Conservation (phyloP, 2,888 invertebrate genomes). For the Agrochola macilenta region DNA sequence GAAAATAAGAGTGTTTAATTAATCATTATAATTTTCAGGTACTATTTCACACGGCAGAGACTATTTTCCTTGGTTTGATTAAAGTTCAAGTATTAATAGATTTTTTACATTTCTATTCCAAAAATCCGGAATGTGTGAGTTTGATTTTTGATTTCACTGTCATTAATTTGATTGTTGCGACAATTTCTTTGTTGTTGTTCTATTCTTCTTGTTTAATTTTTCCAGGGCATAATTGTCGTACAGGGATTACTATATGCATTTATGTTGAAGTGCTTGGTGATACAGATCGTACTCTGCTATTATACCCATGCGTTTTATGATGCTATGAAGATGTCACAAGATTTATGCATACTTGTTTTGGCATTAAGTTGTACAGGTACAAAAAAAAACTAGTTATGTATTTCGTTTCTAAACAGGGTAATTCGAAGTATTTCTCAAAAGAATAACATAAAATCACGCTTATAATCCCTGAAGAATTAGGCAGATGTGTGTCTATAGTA, state of each 20-base stretch:
- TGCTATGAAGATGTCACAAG: constrained; percentile 20
- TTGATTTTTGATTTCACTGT: neutral
- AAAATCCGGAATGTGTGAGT: constrained; percentile 38
- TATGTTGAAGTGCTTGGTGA: constrained; percentile 14
- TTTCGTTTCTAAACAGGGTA: neutral
- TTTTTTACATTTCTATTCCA: constrained; percentile 27
- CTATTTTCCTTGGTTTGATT: constrained; percentile 18
- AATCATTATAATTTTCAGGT: constrained; percentile 13
- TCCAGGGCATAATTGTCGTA: constrained; percentile 6
- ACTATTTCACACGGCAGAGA: constrained; percentile 33
- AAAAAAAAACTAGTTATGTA: neutral
- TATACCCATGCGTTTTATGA: constrained; percentile 32
- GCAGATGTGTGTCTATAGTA: too few species aligned
- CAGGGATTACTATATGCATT: constrained; percentile 30
- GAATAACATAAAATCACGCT: too few species aligned
- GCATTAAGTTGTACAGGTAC: constrained; percentile 37
- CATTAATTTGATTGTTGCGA: neutral
- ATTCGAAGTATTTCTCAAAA: too few species aligned
- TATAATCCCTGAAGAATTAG: too few species aligned
- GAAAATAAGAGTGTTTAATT: neutral
- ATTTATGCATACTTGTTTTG: constrained; percentile 25
- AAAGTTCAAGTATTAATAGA: constrained; percentile 36
- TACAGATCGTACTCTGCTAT: constrained; percentile 18
- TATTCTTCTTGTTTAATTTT: neutral
- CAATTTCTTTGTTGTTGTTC: neutral